phyloP scores from a whole-genome alignment of 2,797 vertebrate genomes.

The Rhincodon typus region DNA sequence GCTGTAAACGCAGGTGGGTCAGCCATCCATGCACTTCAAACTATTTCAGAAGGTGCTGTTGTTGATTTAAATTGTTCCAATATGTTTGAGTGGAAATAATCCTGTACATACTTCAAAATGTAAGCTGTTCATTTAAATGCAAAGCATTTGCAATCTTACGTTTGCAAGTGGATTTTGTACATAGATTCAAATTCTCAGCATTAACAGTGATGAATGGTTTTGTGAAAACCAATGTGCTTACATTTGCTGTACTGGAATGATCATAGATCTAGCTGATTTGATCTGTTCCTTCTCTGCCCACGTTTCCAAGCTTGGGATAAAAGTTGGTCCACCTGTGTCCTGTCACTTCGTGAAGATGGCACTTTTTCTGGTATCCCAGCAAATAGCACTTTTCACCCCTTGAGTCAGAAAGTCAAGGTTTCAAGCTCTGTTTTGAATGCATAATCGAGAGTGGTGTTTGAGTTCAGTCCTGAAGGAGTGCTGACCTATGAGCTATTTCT shows the following conservation, averaged over 20 bases:
- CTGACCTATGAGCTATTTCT: not conserved
- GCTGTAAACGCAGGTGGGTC: not conserved
- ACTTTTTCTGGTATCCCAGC: not conserved
- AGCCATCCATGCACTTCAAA: constrained; percentile 15
- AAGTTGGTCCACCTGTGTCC: too few relatives aligned
- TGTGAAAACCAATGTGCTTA: not conserved
- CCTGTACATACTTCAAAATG: not conserved
- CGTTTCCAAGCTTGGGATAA: not conserved
- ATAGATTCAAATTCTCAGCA: not conserved
- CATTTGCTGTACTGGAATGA: not conserved
- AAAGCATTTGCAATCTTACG: not conserved
- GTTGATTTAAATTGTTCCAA: not conserved
- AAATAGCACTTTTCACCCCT: not conserved
- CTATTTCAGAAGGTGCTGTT: not conserved
- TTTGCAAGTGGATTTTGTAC: not conserved
- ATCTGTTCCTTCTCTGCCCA: not conserved
- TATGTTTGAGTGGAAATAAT: not conserved
- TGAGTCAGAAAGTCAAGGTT: not conserved
- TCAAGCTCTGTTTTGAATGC: not conserved
- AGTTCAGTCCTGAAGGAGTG: not conserved
- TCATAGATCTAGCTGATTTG: not conserved
- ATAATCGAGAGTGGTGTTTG: not conserved
- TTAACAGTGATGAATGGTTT: not conserved
- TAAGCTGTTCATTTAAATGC: not conserved
- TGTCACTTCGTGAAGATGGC: not conserved